phyloP scores from a whole-genome alignment of 37 sponge, comb jelly and placozoan species.

The Eunapius fragilis region DNA sequence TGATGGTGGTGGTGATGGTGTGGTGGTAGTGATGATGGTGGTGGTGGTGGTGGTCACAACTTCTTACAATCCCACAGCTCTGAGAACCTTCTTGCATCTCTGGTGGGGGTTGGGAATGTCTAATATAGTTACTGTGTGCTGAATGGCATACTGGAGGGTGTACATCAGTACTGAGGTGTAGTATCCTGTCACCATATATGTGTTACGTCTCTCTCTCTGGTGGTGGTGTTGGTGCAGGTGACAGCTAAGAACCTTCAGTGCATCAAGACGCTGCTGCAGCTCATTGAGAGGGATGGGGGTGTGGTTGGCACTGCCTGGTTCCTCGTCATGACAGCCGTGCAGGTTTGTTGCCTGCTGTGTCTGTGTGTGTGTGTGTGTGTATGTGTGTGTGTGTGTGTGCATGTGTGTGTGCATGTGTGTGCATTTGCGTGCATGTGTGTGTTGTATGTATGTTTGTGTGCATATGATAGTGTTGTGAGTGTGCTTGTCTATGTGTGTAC shows the following conservation, averaged over 20 bases:
- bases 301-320: slow-evolving; percentile 84
- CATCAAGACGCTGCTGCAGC: slow-evolving; percentile 71
- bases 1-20: no score
- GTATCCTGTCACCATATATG: no score
- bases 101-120: no score
- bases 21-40: no score
- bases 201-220: no score
- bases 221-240: slow-evolving; percentile 30
- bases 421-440: background rate
- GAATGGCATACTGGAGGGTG: no score
- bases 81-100: no score
- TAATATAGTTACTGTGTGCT: no score
- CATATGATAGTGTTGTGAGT: background rate
- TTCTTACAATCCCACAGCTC: no score
- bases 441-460: background rate
- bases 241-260: slow-evolving; percentile 92
- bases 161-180: no score
- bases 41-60: no score
- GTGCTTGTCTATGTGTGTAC: slow-evolving; percentile 3
- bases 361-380: background rate
- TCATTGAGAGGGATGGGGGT: slow-evolving; percentile 88
- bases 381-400: background rate
- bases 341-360: slow-evolving; percentile 24
- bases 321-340: slow-evolving; percentile 78
- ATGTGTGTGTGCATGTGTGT: slow-evolving; percentile 1